phyloP scores from a whole-genome alignment of 1,140 invertebrate genomes.

The Xylocopa sonorina region DNA sequence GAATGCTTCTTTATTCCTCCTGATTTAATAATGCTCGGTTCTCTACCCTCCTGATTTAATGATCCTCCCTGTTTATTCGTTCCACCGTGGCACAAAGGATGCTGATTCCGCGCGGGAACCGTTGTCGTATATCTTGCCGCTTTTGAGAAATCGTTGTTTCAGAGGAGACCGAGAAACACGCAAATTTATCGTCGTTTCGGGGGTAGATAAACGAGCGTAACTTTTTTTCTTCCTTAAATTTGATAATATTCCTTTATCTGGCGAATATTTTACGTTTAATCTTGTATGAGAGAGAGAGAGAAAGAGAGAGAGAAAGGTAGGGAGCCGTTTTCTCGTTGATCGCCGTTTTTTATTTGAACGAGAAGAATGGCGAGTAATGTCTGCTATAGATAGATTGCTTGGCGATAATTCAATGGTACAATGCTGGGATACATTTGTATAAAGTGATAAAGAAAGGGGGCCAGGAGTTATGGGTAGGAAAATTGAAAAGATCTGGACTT shows the following conservation, averaged over 20 bases:
- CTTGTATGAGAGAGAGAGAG: too few relatives aligned
- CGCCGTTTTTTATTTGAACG: not conserved
- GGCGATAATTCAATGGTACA: too few relatives aligned
- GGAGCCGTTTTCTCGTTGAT: too few relatives aligned
- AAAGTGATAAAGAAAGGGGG: too few relatives aligned
- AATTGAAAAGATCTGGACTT: too few relatives aligned
- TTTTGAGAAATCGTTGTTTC: not conserved
- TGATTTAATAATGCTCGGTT: conserved; percentile 39
- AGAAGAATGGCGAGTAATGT: too few relatives aligned
- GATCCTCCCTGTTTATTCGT: not conserved
- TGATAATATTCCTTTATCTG: not conserved
- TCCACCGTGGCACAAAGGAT: not conserved
- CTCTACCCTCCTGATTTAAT: conserved; percentile 36
- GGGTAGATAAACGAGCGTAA: not conserved
- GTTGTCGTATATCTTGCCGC: conserved; percentile 23
- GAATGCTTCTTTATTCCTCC: conserved; percentile 44
- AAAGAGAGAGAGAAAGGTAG: too few relatives aligned
- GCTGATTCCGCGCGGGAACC: conserved; percentile 2
- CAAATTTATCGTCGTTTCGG: not conserved
- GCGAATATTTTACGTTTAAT: not conserved
- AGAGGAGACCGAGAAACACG: not conserved
- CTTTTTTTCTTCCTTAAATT: too few relatives aligned
- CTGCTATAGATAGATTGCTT: too few relatives aligned
- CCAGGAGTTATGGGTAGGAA: too few relatives aligned
- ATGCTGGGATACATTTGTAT: too few relatives aligned